Conservation (phyloP, 1,140 invertebrate genomes). For the Aporrectodea caliginosa region DNA sequence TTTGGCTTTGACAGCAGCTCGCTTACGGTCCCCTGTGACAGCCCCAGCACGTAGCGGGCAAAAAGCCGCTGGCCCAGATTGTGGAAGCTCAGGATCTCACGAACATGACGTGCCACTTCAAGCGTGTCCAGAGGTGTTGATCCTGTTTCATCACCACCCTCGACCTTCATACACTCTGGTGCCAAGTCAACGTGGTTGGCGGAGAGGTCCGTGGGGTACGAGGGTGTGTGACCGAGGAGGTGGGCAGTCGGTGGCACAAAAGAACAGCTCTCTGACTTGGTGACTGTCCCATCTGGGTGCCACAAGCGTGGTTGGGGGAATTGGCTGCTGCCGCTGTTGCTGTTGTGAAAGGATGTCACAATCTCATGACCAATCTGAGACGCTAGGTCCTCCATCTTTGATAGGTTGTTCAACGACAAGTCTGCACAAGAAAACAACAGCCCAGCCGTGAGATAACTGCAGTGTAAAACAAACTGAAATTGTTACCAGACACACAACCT, state of each 20-base stretch:
- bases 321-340: too few relatives aligned
- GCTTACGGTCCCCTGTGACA: slow-evolving; percentile 94
- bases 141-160: background rate
- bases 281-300: background rate
- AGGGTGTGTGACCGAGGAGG: too few relatives aligned
- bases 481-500: too few relatives aligned
- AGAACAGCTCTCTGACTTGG: background rate
- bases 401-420: too few relatives aligned
- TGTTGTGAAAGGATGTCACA: background rate
- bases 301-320: background rate
- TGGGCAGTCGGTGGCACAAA: too few relatives aligned
- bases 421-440: too few relatives aligned
- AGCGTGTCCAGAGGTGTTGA: slow-evolving; percentile 80
- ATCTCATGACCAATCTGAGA: background rate
- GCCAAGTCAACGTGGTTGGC: background rate
- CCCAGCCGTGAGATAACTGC: too few relatives aligned
- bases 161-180: background rate
- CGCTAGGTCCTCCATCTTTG: background rate
- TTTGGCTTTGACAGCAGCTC: slow-evolving; percentile 98
- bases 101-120: slow-evolving; percentile 82
- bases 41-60: slow-evolving; percentile 94
- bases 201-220: too few relatives aligned
- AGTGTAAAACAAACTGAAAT: too few relatives aligned
- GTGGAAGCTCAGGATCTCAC: slow-evolving; percentile 87
- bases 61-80: slow-evolving; percentile 97